A percentile compares a stretch with the other conserved stretches of the same genome.
phyloP scores from a whole-genome alignment of 2,113 vertebrate genomes.

The Eira barbara region DNA sequence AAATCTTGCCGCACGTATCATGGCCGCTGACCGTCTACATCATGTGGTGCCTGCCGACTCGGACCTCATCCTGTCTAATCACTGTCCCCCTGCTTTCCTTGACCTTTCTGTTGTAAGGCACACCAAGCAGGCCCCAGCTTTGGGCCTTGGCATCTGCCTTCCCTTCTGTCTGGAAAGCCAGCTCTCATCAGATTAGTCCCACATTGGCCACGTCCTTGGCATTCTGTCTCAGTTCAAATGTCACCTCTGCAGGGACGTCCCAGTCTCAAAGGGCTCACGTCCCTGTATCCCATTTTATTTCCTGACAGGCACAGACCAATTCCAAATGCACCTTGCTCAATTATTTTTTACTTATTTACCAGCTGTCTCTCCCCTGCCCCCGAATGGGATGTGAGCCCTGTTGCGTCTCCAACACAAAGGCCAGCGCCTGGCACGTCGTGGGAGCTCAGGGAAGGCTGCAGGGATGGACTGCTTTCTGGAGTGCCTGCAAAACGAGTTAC shows the following conservation, averaged over 20 bases:
- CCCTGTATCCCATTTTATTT: rapidly evolving
- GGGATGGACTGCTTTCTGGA: rapidly evolving
- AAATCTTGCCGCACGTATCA: rapidly evolving
- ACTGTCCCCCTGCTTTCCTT: rapidly evolving
- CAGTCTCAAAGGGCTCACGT: neutral
- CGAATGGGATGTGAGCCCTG: rapidly evolving
- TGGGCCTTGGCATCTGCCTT: neutral
- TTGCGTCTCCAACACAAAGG: neutral
- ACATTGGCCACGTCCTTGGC: no score
- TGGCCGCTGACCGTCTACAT: rapidly evolving
- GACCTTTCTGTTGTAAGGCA: neutral
- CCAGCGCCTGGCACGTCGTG: rapidly evolving
- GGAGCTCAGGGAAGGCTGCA: rapidly evolving
- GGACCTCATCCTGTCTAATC: neutral
- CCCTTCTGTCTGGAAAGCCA: neutral
- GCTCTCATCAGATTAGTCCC: neutral
- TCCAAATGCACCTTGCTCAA: neutral
- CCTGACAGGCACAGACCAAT: rapidly evolving
- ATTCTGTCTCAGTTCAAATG: neutral
- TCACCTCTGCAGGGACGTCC: neutral
- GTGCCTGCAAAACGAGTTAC: neutral
- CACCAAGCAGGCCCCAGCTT: neutral
- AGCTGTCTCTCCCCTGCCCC: neutral
- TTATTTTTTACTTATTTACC: neutral
- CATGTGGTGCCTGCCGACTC: rapidly evolving